These are phyloP conservation scores for Dasypus novemcinctus DNA, from an alignment of 2,113 vertebrate species.

Conservation along the genomic window DNA sequence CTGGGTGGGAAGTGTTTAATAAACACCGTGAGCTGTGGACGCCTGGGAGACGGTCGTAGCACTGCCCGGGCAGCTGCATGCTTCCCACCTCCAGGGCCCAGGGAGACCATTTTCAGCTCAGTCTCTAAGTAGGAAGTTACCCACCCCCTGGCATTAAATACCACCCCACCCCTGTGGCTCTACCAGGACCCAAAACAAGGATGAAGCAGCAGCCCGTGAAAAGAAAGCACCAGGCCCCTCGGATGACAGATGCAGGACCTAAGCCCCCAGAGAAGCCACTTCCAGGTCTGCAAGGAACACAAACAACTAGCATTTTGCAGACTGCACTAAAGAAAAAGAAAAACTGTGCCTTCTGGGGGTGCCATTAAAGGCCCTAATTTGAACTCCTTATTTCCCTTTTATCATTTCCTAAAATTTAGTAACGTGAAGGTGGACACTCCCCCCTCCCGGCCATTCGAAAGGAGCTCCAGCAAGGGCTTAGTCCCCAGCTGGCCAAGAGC, in stretches of 20 bases:
- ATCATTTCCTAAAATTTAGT: neutral
- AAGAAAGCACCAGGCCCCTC: neutral
- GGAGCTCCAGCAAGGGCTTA: neutral
- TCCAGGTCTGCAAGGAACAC: neutral
- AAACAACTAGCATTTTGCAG: neutral
- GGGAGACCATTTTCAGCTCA: neutral
- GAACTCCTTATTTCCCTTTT: neutral
- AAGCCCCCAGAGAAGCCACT: neutral
- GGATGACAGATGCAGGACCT: neutral
- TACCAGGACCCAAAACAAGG: neutral
- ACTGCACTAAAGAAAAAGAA: neutral
- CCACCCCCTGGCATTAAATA: neutral
- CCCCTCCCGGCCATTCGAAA: neutral
- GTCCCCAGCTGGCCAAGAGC: neutral
- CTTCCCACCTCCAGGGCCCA: neutral
- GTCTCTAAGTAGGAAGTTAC: neutral
- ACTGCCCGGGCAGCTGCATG: no score
- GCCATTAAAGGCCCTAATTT: neutral
- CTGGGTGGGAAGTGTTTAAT: neutral
- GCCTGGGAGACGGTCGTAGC: neutral
- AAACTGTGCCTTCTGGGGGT: neutral
- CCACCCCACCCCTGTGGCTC: neutral
- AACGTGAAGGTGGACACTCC: neutral
- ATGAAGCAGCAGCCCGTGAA: neutral
- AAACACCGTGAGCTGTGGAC: neutral